phyloP scores from a whole-genome alignment of 2,797 vertebrate species.

The Pangasius sanitwongsei region DNA sequence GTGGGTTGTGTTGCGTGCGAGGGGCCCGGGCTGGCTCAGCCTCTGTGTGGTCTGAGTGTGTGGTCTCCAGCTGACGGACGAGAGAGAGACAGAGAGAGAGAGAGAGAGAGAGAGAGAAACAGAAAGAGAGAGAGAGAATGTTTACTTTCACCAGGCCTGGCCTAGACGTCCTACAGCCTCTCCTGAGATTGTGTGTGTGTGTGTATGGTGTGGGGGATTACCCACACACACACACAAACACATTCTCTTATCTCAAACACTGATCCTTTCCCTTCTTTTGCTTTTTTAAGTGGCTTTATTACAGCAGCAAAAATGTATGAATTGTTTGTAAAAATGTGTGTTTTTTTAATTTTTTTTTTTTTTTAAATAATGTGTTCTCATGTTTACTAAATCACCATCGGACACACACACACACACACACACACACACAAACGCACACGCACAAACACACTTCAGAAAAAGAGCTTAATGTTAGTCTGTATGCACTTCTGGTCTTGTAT shows the following conservation, averaged over 20 bases:
- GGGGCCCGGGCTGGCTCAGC: constrained; percentile 79
- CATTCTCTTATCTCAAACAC: background rate
- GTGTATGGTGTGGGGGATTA: background rate
- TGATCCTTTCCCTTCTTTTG: background rate
- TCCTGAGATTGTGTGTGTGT: constrained; percentile 45
- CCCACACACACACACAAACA: constrained; percentile 2
- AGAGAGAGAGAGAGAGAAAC: constrained; percentile 29
- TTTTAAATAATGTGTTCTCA: background rate
- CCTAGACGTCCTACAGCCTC: constrained; percentile 68
- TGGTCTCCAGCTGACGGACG: constrained; percentile 88
- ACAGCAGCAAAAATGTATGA: background rate
- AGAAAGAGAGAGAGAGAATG: constrained; percentile 57
- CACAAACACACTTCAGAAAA: background rate
- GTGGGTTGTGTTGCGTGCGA: constrained; percentile 84
- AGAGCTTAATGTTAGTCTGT: background rate
- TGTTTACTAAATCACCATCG: background rate
- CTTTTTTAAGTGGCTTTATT: background rate
- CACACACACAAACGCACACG: background rate
- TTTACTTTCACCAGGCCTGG: constrained; percentile 74
- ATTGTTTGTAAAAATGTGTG: background rate
- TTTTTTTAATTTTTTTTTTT: background rate
- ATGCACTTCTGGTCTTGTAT: background rate
- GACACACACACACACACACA: background rate
- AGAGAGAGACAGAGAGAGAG: constrained; percentile 69
- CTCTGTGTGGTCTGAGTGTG: constrained; percentile 91